Conservation (phyloP, 2,888 invertebrate species). For the Cactoblastis cactorum region DNA sequence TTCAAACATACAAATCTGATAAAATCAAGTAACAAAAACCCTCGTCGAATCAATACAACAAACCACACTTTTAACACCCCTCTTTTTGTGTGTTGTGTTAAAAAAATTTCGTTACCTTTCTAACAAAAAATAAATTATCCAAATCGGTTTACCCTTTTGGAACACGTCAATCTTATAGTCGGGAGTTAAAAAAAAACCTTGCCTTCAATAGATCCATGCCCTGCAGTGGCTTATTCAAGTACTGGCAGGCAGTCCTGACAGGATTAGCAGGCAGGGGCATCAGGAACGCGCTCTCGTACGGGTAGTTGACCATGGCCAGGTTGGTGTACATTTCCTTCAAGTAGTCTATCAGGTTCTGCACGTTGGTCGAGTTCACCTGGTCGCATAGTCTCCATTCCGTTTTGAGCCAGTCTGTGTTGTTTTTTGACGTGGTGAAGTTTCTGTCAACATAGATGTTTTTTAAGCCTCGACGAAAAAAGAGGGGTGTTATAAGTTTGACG, state of each 20-base stretch:
- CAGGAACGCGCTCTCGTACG: constrained; percentile 91
- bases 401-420: constrained; percentile 84
- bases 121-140: too few relatives aligned
- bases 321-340: constrained; percentile 85
- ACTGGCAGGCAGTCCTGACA: constrained; percentile 82
- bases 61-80: too few relatives aligned
- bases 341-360: constrained; percentile 81
- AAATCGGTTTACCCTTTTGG: too few relatives aligned
- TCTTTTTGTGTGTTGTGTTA: too few relatives aligned
- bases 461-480: background rate
- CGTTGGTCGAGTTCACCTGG: constrained; percentile 77
- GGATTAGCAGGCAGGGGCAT: constrained; percentile 91
- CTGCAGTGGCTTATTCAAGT: constrained; percentile 61
- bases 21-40: too few relatives aligned
- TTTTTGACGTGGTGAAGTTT: constrained; percentile 73
- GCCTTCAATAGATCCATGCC: constrained; percentile 77
- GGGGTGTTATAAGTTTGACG: too few relatives aligned
- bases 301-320: constrained; percentile 97
- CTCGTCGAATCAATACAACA: too few relatives aligned
- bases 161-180: too few relatives aligned
- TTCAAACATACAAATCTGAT: too few relatives aligned
- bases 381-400: constrained; percentile 87
- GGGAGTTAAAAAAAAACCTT: too few relatives aligned
- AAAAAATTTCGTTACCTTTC: too few relatives aligned
- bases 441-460: constrained; percentile 37